Evolutionary conservation across 2,888 invertebrate genomes (phyloP).

Genomic region (Amorpha juglandis): DNA sequence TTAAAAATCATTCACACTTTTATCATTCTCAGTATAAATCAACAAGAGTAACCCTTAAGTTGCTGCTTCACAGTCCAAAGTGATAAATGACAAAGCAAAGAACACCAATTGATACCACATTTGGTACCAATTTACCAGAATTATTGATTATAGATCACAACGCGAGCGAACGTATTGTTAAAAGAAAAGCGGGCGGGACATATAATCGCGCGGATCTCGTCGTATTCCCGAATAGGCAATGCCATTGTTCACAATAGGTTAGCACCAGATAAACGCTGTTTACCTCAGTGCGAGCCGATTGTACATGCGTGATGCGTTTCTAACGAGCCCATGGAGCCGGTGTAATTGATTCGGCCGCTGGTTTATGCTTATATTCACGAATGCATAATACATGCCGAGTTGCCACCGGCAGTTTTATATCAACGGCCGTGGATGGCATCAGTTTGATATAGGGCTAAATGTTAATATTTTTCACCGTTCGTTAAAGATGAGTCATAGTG

Average conservation of each 20-base stretch:
- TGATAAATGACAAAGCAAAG: background rate
- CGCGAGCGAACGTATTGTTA: conserved; percentile 20
- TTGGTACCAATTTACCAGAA: conserved; percentile 13
- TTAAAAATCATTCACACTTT: too few relatives aligned
- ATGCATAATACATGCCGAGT: conserved; percentile 81
- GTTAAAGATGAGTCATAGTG: background rate
- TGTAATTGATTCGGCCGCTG: conserved; percentile 80
- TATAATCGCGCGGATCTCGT: conserved; percentile 23
- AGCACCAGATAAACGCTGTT: conserved; percentile 79
- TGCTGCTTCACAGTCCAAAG: background rate
- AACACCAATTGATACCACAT: background rate
- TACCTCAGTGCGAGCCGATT: conserved; percentile 73
- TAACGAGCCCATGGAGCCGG: conserved; percentile 76
- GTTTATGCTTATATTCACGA: conserved; percentile 82
- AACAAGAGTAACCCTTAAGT: background rate
- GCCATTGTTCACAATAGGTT: conserved; percentile 76
- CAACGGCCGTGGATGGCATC: conserved; percentile 15
- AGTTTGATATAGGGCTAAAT: conserved; percentile 26
- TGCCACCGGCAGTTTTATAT: conserved; percentile 50
- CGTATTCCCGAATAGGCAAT: conserved; percentile 70
- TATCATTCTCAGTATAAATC: too few relatives aligned
- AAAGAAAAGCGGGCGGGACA: conserved; percentile 21
- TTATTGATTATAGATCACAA: conserved; percentile 22
- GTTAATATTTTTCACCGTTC: conserved; percentile 10
- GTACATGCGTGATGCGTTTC: conserved; percentile 84